Evolutionary conservation across 2,113 vertebrate genomes (phyloP).

Genomic region (Erythrocercus mccallii): DNA sequence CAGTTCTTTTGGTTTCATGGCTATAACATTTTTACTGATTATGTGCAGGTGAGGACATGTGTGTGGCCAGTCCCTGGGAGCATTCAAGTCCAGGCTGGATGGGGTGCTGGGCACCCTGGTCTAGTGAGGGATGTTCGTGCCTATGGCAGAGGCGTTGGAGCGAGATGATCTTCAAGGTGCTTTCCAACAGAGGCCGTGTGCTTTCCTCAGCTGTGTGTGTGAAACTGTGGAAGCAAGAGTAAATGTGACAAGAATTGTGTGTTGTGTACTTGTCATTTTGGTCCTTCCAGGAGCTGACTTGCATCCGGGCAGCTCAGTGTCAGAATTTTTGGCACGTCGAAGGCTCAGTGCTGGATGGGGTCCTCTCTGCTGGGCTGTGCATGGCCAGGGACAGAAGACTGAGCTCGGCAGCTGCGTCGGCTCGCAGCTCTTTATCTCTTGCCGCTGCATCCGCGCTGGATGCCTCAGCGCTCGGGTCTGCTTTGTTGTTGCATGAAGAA

Average conservation of each 20-base stretch:
- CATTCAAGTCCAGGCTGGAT: neutral
- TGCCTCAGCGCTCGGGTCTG: rapidly evolving
- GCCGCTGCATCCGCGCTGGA: rapidly evolving
- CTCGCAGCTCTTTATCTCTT: rapidly evolving
- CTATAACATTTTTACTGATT: neutral
- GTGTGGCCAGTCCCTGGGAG: neutral
- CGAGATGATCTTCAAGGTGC: neutral
- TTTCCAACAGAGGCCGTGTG: neutral
- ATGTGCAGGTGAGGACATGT: rapidly evolving
- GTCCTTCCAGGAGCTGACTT: rapidly evolving
- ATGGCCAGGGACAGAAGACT: rapidly evolving
- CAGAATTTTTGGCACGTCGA: neutral
- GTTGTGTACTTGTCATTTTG: rapidly evolving
- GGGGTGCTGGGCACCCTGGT: neutral
- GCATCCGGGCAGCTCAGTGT: rapidly evolving
- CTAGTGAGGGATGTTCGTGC: neutral
- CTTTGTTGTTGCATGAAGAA: rapidly evolving
- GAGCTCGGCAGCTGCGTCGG: neutral
- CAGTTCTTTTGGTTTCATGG: neutral
- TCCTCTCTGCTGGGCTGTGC: neutral
- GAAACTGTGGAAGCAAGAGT: neutral
- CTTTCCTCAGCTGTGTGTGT: rapidly evolving
- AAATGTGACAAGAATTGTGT: rapidly evolving
- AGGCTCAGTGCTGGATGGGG: neutral
- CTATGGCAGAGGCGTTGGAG: neutral